Percentiles rank a stretch among this genome's conserved stretches.
These are phyloP conservation scores for Cephus cinctus DNA, from an alignment of 1,140 invertebrate genomes.

Conservation along the genomic window DNA sequence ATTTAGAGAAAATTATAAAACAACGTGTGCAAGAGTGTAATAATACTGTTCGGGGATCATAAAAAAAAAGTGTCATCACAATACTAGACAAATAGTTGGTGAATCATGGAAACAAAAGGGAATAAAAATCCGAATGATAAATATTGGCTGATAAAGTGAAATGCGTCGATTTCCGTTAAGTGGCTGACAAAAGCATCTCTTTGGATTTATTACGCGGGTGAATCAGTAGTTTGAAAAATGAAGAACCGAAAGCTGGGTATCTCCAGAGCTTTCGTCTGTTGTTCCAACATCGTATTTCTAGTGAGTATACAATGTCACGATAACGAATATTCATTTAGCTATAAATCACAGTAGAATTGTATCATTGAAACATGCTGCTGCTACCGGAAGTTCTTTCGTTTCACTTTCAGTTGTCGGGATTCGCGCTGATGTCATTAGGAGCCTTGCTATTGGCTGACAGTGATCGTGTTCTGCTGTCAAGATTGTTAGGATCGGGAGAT, in stretches of 20 bases:
- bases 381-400: background rate
- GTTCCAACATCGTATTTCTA: constrained; percentile 49
- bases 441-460: constrained; percentile 69
- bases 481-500: constrained; percentile 60
- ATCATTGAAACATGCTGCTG: too few relatives aligned
- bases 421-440: constrained; percentile 66
- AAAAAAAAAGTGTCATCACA: background rate
- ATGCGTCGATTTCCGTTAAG: too few relatives aligned
- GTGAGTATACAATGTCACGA: constrained; percentile 31
- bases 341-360: too few relatives aligned
- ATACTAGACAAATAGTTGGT: background rate
- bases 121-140: background rate
- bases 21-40: too few relatives aligned
- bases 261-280: constrained; percentile 46
- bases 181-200: background rate
- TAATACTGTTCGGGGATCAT: background rate
- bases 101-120: background rate
- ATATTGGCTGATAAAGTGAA: too few relatives aligned
- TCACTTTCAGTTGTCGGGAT: constrained; percentile 69
- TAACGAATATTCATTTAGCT: background rate
- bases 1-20: too few relatives aligned
- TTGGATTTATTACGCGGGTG: too few relatives aligned
- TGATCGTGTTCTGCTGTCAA: constrained; percentile 67
- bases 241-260: constrained; percentile 19
- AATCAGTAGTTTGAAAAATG: too few relatives aligned